Conservation (phyloP, 2,797 vertebrate species). For the Phataginus tetradactyla region DNA sequence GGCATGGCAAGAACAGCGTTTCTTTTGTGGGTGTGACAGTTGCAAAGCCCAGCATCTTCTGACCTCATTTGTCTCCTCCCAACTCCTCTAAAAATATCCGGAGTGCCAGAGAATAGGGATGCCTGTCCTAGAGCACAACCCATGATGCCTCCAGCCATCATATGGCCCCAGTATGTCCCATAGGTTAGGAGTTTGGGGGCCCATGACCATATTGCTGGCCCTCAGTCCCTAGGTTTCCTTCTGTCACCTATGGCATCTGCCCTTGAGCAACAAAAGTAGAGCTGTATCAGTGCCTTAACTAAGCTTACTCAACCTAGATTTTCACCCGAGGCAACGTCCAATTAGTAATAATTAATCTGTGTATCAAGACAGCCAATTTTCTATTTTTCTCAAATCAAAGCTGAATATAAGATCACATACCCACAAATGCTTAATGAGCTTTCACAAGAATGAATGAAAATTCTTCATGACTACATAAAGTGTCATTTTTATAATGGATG, state of each 20-base stretch:
- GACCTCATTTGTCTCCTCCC: neutral
- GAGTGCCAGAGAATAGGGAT: neutral
- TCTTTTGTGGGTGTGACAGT: neutral
- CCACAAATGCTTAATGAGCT: neutral
- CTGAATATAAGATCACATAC: conserved; percentile 18
- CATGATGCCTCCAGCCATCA: neutral
- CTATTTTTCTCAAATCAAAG: neutral
- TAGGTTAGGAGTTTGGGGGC: neutral
- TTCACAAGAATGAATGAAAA: conserved; percentile 49
- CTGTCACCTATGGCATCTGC: neutral
- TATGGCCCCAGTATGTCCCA: neutral
- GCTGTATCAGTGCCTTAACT: neutral
- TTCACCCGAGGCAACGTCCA: neutral
- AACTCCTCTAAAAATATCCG: neutral
- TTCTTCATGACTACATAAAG: conserved; percentile 24
- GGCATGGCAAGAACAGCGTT: neutral
- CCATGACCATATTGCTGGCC: neutral
- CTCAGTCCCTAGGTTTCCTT: neutral
- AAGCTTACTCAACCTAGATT: neutral
- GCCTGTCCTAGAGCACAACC: neutral
- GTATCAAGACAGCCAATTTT: conserved; percentile 8
- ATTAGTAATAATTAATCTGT: neutral
- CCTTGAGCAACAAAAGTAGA: neutral
- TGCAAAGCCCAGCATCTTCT: neutral
- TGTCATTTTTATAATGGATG: conserved; percentile 45